Evolutionary conservation across 2,888 invertebrate species (phyloP), one percentile per base, ranked within the genome.

Genomic region (Stenchaetothrips biformis): DNA sequence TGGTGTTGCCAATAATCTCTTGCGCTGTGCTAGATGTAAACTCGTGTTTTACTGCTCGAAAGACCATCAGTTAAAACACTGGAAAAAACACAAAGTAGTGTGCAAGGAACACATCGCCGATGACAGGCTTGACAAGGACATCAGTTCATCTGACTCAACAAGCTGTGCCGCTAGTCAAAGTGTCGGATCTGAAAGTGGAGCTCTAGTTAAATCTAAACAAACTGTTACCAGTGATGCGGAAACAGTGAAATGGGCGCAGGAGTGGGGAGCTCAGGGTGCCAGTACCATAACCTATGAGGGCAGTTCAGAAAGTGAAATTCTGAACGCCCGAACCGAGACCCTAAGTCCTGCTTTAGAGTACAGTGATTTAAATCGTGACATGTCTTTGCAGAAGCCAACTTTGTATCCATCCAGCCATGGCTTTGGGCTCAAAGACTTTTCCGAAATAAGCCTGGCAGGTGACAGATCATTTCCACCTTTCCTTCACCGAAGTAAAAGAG

Each of bases 41-140:
- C 87, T 87, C 82, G 89, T 91, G 79, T 92, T 91, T 87, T 95
- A 95, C 87, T 95, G 95, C 87, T 92, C 92, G 82, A 92, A 91
- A 83, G 92, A 92, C 82, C 95, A 95, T 86, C 95, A 95, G 87
- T 91, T 90, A 83, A 88, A 90, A 84, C 93, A 95, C 86, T 95
- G 95, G 95, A 92, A 91, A 85, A 89, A 88, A 83, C 95, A 95
- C 85, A 94, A 92, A 88, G 87, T 87, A 11, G 67, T 80, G 9
- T 83, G 84, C 81, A 78, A 74, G 67, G 7, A 74, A 74, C 67
- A 1, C 67, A 25, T 74, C 67, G 67, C 11, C 67, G 67, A 74
- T 74, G 67, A 74, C 67, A 74, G 67, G 25, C 67, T 25, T 59
- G 79, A 79, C 59, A 59, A 59, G 79, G 27, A 79, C 49, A 79